A percentile compares a stretch with the other conserved stretches of the same genome.
These are phyloP conservation scores for Luscinia luscinia DNA, from an alignment of 2,797 vertebrate species.

Conservation along the genomic window DNA sequence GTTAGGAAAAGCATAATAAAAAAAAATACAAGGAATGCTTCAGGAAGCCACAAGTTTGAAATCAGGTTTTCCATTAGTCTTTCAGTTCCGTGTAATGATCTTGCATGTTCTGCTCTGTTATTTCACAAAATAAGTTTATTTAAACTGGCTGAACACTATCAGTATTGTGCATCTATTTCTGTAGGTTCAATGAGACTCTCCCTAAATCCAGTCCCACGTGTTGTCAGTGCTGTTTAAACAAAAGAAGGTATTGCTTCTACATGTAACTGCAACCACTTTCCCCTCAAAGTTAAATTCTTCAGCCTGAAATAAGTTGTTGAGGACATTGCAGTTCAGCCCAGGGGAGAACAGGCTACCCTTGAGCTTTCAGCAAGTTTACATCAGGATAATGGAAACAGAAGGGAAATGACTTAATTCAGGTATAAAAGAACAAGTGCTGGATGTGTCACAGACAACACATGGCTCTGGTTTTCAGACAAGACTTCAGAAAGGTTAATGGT, in stretches of 20 bases:
- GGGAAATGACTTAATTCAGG: neutral
- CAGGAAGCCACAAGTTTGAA: neutral
- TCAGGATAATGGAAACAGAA: neutral
- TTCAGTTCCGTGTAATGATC: neutral
- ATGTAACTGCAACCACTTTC: neutral
- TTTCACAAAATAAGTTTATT: neutral
- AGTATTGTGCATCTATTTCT: neutral
- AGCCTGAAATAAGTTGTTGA: neutral
- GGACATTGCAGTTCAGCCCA: neutral
- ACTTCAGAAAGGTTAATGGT: slow-evolving; percentile 26
- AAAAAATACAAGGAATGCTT: neutral
- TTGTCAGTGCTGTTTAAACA: neutral
- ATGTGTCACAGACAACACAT: neutral
- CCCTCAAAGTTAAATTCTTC: neutral
- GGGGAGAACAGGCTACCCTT: neutral
- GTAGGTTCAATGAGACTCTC: neutral
- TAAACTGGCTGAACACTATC: neutral
- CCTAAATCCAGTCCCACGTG: neutral
- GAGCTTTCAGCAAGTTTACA: neutral
- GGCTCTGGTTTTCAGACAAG: neutral
- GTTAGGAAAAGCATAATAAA: neutral
- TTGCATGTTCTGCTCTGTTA: neutral
- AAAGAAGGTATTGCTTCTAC: neutral
- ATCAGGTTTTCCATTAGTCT: neutral
- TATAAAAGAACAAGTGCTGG: neutral